phyloP scores from a whole-genome alignment of 1,140 invertebrate genomes.

The Octopus bimaculoides region DNA sequence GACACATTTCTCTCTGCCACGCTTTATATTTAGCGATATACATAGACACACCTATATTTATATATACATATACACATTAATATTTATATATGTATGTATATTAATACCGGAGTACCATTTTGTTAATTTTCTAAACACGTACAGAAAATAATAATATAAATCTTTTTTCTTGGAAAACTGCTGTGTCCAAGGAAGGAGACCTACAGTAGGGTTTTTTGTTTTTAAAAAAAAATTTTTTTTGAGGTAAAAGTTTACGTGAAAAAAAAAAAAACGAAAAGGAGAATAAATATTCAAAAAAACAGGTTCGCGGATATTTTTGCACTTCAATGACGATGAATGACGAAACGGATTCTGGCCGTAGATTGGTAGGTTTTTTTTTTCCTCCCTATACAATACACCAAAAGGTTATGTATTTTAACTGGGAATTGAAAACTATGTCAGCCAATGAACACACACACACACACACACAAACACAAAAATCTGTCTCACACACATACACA shows the following conservation, averaged over 20 bases:
- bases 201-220: too few species aligned
- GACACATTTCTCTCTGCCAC: too few species aligned
- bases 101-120: slow-evolving; percentile 1
- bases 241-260: neutral
- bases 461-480: neutral
- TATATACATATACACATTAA: neutral
- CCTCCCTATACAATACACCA: neutral
- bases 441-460: neutral
- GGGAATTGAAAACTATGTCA: too few species aligned
- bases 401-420: too few species aligned
- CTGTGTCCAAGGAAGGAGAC: neutral
- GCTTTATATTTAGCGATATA: too few species aligned
- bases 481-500: too few species aligned
- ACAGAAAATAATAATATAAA: neutral
- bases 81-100: slow-evolving; percentile 1
- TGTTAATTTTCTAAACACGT: neutral
- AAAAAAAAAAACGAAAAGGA: neutral
- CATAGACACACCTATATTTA: too few species aligned
- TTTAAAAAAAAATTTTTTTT: neutral
- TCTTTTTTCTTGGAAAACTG: neutral
- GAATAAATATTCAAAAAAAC: neutral
- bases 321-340: slow-evolving; percentile 36
- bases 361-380: slow-evolving; percentile 43
- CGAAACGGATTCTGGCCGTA: slow-evolving; percentile 40
- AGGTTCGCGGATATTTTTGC: slow-evolving; percentile 1